These are phyloP conservation scores for Trypoxylus dichotomus DNA, from an alignment of 1,140 invertebrate species.

Conservation along the genomic window DNA sequence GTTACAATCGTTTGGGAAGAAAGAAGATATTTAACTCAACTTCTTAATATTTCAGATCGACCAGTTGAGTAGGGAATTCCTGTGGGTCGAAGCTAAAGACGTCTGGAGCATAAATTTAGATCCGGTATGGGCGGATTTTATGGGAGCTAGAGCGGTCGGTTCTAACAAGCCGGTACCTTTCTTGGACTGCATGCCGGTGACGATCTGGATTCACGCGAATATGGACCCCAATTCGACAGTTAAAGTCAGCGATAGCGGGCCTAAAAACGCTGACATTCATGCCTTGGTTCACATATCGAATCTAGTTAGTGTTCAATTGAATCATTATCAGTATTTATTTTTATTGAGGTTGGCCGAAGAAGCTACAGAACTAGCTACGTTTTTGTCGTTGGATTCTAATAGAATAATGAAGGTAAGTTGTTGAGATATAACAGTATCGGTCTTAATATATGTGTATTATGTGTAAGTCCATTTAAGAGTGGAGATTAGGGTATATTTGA, in stretches of 20 bases:
- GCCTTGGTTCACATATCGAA: conserved; percentile 75
- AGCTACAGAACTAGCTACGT: conserved; percentile 77
- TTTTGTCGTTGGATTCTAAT: conserved; percentile 77
- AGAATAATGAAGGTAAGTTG: conserved; percentile 62
- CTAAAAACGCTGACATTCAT: conserved; percentile 62
- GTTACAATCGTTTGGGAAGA: no score
- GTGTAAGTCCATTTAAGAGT: no score
- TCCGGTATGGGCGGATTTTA: conserved; percentile 91
- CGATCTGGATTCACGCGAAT: conserved; percentile 71
- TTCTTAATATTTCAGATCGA: conserved; percentile 40
- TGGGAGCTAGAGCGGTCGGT: conserved; percentile 73
- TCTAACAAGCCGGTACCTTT: conserved; percentile 79
- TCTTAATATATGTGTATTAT: no score
- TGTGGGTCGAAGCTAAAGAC: conserved; percentile 82
- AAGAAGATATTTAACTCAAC: conserved; percentile 31
- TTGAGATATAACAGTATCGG: not conserved
- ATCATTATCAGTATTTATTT: conserved; percentile 93
- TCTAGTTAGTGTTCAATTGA: conserved; percentile 81
- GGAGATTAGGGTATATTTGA: no score
- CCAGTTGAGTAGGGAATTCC: conserved; percentile 63
- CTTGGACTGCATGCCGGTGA: conserved; percentile 87
- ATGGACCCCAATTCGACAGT: conserved; percentile 52
- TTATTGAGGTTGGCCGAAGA: conserved; percentile 81
- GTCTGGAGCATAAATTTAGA: conserved; percentile 88
- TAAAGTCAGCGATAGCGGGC: conserved; percentile 33